phyloP scores from a whole-genome alignment of 2,888 invertebrate genomes.

The Drosophila nr. fundita region DNA sequence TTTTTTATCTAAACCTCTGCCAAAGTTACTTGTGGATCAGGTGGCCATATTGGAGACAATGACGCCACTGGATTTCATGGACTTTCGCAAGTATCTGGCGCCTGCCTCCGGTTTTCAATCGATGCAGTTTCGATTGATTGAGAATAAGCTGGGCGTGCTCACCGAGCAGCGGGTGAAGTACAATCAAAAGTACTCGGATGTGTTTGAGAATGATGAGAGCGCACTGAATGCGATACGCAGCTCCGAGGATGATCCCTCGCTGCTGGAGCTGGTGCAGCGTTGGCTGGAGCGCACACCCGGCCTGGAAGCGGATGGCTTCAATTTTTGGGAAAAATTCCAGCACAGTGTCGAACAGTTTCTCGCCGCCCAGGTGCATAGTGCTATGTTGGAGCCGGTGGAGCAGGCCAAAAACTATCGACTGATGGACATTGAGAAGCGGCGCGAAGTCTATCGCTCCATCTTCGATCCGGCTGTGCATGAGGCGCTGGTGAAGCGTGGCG shows the following conservation, averaged over 20 bases:
- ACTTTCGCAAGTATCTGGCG: constrained; percentile 95
- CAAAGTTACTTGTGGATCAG: constrained; percentile 96
- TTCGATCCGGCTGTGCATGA: constrained; percentile 94
- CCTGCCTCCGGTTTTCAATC: constrained; percentile 99
- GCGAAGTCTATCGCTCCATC: constrained; percentile 95
- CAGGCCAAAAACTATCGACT: constrained; percentile 88
- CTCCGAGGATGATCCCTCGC: constrained; percentile 94
- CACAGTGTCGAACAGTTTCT: constrained; percentile 90
- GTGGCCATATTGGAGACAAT: constrained; percentile 99
- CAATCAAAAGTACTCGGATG: constrained; percentile 95
- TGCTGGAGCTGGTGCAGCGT: constrained; percentile 93
- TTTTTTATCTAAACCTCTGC: neutral
- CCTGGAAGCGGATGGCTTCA: constrained; percentile 92
- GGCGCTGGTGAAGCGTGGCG: constrained; percentile 92
- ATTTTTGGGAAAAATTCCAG: constrained; percentile 97
- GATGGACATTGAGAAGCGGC: constrained; percentile 91
- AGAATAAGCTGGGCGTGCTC: constrained; percentile 94
- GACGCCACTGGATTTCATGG: constrained; percentile 99
- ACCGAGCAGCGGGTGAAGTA: constrained; percentile 96
- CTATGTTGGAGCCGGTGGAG: constrained; percentile 88
- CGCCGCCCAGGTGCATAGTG: constrained; percentile 87
- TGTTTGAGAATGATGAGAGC: constrained; percentile 91
- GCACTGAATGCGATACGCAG: constrained; percentile 87
- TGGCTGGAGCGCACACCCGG: constrained; percentile 99
- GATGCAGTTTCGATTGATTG: constrained; percentile 96